Base-by-base conservation (phyloP, 1,140 invertebrate genomes). In the Tenebrio molitor region DNA sequence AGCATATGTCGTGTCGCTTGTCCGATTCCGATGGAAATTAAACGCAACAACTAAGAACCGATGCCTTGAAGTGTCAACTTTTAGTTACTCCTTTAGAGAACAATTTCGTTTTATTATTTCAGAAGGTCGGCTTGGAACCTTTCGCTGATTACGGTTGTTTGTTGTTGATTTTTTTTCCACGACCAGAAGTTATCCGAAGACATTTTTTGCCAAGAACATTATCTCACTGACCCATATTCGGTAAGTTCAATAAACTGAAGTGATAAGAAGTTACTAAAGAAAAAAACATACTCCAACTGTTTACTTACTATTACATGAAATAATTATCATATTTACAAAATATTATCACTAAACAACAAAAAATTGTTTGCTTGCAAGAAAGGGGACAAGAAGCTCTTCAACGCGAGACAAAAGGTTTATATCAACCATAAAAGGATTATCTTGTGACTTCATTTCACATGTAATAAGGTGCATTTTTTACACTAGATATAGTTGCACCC, bases 211-310 rank as follows among this genome's bases (percentile, higher is more conserved):
- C 50, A 58, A 14, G 21, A 50, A 21, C 23, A 63, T 68, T 74
- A 74, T 74, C 73, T 67, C 23, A 42, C 53, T 74, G 73, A 74
- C 73, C 73, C 25, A 74, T 74, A 74, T 74, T 64, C 16, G 34
- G 62, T 7, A 44, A 34, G 73, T 74, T 74, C 73, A 74, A 71
- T 74, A 71, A 74, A 74, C 73, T 69, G 33, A 67, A 29, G 41
- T 63, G 73, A 74, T 74, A 74, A 74, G 73, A 68, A 62, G 33
- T 73, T 65, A 74, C 72, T 62, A 63, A 65, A 74, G 66, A 74
- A 74, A 73, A 73, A 74, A 46, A 74, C 53, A 74, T 46, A 46
- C 53, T 70, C 72, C 44, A 70, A 34, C 34, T 74, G 42, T 70
- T 74, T 74, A 69, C 67, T 74, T 64, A 58, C 67, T 69, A 69